A percentile compares a stretch with the other conserved stretches of the same genome.
phyloP scores from a whole-genome alignment of 2,888 invertebrate species.

The Scaptomyza flava region DNA sequence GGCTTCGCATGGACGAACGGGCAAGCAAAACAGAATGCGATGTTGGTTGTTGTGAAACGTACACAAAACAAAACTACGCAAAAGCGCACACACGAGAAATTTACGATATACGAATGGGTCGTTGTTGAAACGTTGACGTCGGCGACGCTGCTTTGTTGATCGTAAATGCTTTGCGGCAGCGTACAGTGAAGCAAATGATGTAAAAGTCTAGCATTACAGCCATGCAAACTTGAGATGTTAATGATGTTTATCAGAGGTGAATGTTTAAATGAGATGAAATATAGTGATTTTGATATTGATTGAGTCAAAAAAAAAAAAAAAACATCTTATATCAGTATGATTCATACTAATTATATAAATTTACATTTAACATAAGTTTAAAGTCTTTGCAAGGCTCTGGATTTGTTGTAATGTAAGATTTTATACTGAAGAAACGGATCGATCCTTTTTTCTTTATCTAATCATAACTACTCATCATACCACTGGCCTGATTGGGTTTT shows the following conservation, averaged over 20 bases:
- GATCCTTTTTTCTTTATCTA: too few species aligned
- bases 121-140: constrained; percentile 13
- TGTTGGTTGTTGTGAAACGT: constrained; percentile 70
- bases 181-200: constrained; percentile 30
- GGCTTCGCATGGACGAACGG: constrained; percentile 49
- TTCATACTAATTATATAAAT: too few species aligned
- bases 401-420: too few species aligned
- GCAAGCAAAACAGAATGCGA: constrained; percentile 70
- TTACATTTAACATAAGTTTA: too few species aligned
- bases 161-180: constrained; percentile 44
- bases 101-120: constrained; percentile 53
- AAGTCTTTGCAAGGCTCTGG: too few species aligned
- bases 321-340: neutral
- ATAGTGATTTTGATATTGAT: too few species aligned
- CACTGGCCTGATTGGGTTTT: too few species aligned
- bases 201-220: neutral
- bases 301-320: neutral
- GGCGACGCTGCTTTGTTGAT: constrained; percentile 34
- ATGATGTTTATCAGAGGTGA: neutral
- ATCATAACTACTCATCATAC: too few species aligned
- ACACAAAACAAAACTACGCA: constrained; percentile 67
- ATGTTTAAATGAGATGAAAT: neutral
- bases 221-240: neutral
- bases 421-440: too few species aligned
- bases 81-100: constrained; percentile 36